phyloP scores from a whole-genome alignment of 92 coral and sea anemone species.

The Epizoanthus fatuus region DNA sequence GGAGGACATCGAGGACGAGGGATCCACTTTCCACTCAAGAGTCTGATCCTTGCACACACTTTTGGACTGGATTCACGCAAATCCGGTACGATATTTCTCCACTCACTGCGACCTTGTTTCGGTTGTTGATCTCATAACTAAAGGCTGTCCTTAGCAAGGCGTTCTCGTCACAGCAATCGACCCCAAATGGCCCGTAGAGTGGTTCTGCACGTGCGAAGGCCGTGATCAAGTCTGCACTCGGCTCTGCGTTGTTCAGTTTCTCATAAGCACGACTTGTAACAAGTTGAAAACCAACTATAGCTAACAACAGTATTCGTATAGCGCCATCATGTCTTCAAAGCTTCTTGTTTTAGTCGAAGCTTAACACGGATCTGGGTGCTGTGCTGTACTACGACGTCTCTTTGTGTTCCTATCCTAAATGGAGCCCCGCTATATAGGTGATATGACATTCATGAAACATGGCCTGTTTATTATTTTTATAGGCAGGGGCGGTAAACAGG shows the following conservation, averaged over 20 bases:
- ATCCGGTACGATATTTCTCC: background rate
- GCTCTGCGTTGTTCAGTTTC: background rate
- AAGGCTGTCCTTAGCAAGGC: background rate
- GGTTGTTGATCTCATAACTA: constrained; percentile 4
- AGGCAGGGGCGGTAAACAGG: no score
- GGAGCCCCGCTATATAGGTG: no score
- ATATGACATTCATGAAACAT: no score
- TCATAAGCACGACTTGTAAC: background rate
- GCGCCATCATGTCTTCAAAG: background rate
- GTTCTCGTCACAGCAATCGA: background rate
- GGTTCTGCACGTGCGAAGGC: background rate
- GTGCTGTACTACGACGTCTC: no score
- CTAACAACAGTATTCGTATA: background rate
- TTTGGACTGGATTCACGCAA: background rate
- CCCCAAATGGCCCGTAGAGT: background rate
- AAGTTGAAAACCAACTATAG: background rate
- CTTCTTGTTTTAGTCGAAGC: no score
- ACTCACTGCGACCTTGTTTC: background rate
- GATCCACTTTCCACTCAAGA: constrained; percentile 5
- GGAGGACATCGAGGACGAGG: background rate
- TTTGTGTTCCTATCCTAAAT: no score
- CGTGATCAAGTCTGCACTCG: background rate
- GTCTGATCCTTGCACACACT: background rate
- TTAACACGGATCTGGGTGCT: no score
- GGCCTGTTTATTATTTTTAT: no score